These are phyloP conservation scores for Sander lucioperca DNA, from an alignment of 2,113 vertebrate genomes.

Conservation along the genomic window DNA sequence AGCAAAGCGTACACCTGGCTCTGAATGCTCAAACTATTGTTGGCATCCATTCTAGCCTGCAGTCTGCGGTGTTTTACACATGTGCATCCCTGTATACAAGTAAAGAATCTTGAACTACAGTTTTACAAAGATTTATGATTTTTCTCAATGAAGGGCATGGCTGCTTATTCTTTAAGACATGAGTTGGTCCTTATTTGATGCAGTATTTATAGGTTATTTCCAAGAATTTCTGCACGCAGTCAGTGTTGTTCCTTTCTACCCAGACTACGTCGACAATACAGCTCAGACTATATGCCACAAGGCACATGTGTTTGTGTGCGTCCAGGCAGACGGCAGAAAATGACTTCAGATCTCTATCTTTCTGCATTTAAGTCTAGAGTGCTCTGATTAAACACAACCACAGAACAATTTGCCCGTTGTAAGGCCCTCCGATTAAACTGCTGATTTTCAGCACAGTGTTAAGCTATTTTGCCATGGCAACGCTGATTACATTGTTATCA, in stretches of 20 bases:
- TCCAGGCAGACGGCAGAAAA: slow-evolving; percentile 84
- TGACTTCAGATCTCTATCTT: slow-evolving; percentile 82
- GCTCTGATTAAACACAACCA: slow-evolving; percentile 81
- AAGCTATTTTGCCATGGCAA: slow-evolving; percentile 77
- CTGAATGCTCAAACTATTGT: slow-evolving; percentile 32
- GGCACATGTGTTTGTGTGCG: slow-evolving; percentile 82
- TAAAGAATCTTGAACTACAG: slow-evolving; percentile 13
- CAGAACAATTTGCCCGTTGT: slow-evolving; percentile 79
- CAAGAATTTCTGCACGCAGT: slow-evolving; percentile 47
- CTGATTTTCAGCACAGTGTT: slow-evolving; percentile 76
- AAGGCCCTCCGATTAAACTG: slow-evolving; percentile 67
- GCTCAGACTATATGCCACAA: slow-evolving; percentile 71
- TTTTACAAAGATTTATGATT: slow-evolving; percentile 12
- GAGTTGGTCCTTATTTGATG: slow-evolving; percentile 9
- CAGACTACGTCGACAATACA: slow-evolving; percentile 47
- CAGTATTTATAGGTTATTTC: slow-evolving; percentile 46
- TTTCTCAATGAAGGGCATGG: slow-evolving; percentile 8
- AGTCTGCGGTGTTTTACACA: slow-evolving; percentile 6
- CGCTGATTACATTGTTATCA: slow-evolving; percentile 74
- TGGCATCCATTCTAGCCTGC: slow-evolving; percentile 17
- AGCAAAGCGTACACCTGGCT: slow-evolving; percentile 46
- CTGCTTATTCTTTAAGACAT: slow-evolving; percentile 18
- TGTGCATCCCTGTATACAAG: slow-evolving; percentile 5
- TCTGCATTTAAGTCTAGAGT: slow-evolving; percentile 78
- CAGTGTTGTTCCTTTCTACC: slow-evolving; percentile 47